These are phyloP conservation scores for Rosalia funebris DNA, from an alignment of 2,888 invertebrate genomes.

Conservation along the genomic window DNA sequence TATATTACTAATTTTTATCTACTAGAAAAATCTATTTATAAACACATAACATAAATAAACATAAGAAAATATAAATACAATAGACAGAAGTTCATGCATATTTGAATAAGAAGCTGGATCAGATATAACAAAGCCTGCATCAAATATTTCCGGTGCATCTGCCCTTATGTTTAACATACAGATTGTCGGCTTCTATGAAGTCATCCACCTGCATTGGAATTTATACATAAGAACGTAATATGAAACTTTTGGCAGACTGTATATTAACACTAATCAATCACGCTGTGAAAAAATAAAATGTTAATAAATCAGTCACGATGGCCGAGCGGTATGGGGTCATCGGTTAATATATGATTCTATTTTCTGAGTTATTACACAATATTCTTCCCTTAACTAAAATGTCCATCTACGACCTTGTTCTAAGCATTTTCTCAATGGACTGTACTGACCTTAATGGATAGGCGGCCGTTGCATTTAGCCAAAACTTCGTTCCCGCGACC, in stretches of 20 bases:
- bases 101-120: no score
- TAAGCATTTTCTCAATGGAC: slow-evolving; percentile 16
- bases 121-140: no score
- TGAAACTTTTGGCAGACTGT: background rate
- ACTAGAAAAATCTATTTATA: no score
- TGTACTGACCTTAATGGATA: slow-evolving; percentile 38
- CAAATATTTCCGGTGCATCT: no score
- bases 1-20: no score
- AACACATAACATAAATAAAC: no score
- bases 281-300: background rate
- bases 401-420: slow-evolving; percentile 18
- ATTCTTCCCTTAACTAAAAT: slow-evolving; percentile 15
- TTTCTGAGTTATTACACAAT: background rate
- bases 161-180: no score
- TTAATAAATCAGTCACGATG: background rate
- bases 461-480: slow-evolving; percentile 42
- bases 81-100: no score
- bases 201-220: background rate
- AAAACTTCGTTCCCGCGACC: slow-evolving; percentile 51
- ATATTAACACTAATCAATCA: background rate
- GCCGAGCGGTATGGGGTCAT: background rate
- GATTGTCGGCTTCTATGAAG: slow-evolving; percentile 6
- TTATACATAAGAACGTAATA: background rate
- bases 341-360: background rate
- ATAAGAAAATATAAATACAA: no score